Percentiles rank a stretch among this genome's conserved stretches.
Evolutionary conservation across 2,888 invertebrate genomes (phyloP).

Genomic region (Orthosia gracilis): DNA sequence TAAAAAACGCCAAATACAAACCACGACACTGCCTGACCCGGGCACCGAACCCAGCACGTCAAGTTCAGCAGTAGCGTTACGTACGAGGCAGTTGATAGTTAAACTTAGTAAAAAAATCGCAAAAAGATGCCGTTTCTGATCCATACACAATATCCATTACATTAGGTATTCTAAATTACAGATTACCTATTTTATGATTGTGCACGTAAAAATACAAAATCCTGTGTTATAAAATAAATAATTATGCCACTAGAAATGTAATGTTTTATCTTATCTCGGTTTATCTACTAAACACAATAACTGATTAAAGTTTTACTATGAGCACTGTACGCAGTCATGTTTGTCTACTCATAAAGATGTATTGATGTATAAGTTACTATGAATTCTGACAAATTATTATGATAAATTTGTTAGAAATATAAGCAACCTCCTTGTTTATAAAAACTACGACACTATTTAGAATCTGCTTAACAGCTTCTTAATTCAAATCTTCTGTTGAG

Average conservation of each 20-base stretch:
- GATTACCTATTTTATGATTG: background rate
- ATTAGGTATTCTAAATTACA: background rate
- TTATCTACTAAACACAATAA: constrained; percentile 56
- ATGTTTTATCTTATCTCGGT: constrained; percentile 47
- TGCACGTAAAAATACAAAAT: background rate
- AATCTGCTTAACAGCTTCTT: no score
- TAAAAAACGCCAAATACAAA: no score
- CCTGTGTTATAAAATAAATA: constrained; percentile 21
- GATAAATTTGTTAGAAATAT: background rate
- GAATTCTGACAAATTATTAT: background rate
- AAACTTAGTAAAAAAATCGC: background rate
- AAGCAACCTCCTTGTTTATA: no score
- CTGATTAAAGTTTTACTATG: constrained; percentile 55
- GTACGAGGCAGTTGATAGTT: background rate
- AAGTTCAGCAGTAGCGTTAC: no score
- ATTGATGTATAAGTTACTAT: background rate
- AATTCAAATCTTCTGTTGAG: no score
- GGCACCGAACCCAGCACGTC: background rate
- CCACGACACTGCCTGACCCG: no score
- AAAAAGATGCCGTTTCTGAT: no score
- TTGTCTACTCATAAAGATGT: constrained; percentile 21
- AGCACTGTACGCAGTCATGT: constrained; percentile 10
- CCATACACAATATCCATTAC: background rate
- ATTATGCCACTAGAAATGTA: constrained; percentile 21
- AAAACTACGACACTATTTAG: no score